Conservation (phyloP, 1,140 invertebrate genomes). For the Hormaphis cornu region DNA sequence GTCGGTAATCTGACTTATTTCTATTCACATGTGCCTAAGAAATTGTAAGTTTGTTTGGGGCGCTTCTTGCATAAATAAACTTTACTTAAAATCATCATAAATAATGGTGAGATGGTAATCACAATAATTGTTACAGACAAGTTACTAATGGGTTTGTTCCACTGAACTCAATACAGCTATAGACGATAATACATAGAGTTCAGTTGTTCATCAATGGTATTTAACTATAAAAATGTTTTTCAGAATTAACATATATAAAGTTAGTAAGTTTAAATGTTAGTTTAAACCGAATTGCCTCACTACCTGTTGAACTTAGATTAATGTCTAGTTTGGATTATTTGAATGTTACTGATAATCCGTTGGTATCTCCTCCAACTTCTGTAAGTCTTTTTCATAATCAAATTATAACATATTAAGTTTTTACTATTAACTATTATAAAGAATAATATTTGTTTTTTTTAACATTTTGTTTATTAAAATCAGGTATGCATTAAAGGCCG, state of each 20-base stretch:
- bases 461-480: no score
- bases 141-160: no score
- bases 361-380: slow-evolving; percentile 76
- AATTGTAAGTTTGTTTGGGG: no score
- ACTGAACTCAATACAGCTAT: no score
- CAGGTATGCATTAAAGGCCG: slow-evolving; percentile 83
- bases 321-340: slow-evolving; percentile 73
- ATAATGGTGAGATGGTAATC: not conserved
- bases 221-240: slow-evolving; percentile 38
- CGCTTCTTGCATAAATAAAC: no score
- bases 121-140: no score
- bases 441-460: not conserved
- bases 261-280: slow-evolving; percentile 78
- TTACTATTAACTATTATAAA: not conserved
- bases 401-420: not conserved
- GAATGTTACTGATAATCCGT: slow-evolving; percentile 74
- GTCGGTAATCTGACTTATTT: no score
- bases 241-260: slow-evolving; percentile 76
- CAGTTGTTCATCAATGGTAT: no score
- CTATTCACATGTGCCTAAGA: no score
- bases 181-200: no score
- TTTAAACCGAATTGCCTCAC: slow-evolving; percentile 73
- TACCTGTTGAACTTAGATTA: slow-evolving; percentile 74
- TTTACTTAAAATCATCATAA: no score
- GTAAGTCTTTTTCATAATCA: not conserved